Conservation (phyloP, 1,140 invertebrate species). For the Diorhabda carinulata region DNA sequence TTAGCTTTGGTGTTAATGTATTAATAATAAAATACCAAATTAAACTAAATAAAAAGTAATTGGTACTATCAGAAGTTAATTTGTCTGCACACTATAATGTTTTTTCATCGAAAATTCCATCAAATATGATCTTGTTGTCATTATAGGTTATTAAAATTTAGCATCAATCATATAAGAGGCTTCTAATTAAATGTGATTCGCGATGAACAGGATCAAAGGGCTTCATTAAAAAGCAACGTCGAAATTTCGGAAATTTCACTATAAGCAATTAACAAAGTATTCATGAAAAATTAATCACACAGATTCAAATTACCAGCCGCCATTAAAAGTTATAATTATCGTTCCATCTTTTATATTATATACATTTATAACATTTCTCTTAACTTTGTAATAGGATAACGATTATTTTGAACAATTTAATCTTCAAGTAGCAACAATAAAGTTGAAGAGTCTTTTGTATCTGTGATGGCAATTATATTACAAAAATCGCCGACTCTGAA, state of each 20-base stretch:
- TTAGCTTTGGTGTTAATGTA: no score
- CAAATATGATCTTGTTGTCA: no score
- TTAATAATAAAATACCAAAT: no score
- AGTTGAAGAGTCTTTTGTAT: neutral
- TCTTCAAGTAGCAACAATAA: neutral
- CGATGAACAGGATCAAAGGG: neutral
- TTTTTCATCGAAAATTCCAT: no score
- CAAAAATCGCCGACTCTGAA: neutral
- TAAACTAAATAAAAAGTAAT: no score
- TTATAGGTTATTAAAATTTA: no score
- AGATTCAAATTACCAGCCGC: neutral
- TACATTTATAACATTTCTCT: neutral
- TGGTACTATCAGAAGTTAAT: no score
- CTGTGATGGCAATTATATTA: neutral
- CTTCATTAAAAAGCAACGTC: neutral
- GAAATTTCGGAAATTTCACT: neutral
- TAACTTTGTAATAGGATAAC: neutral
- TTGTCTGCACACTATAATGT: no score
- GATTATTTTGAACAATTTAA: neutral
- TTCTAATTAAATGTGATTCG: neutral
- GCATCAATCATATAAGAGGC: no score
- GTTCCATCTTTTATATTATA: neutral
- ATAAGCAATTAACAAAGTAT: neutral
- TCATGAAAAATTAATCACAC: neutral
- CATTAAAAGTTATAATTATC: constrained; percentile 3